Evolutionary conservation across 2,797 vertebrate genomes (phyloP), one percentile per base, ranked within the genome.

Genomic region (Urophycis tenuis): DNA sequence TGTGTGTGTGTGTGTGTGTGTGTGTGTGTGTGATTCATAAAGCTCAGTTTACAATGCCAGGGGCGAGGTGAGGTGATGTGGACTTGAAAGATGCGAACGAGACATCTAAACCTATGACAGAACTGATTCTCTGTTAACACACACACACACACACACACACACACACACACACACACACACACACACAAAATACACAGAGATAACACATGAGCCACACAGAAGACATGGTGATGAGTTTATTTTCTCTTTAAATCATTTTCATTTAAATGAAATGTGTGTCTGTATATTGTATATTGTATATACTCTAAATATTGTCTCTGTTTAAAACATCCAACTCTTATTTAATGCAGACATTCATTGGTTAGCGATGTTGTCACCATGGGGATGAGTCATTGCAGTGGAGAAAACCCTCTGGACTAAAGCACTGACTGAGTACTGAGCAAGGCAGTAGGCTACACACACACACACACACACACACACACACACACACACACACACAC

Each of bases 21-120:
- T 33, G 74, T 41, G 49, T 67, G 72, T 78, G 81, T 87, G 83
- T 88, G 83, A 87, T 88, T 85, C 81, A 88, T 82, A 83, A 84
- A 80, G 88, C 88, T 91, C 88, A 83, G 80, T 88, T 92, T 91
- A 90, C 90, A 84, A 36, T 75, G 87, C 91, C 85, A 74, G 75
- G 81, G 87, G 91, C 79, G 76, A 78, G 88, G 84, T 91, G 88
- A 91, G 85, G 88, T 91, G 84, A 89, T 89, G 79, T 82, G 85
- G 87, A 85, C 85, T 81, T 84, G 88, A 89, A 67, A 74, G 82
- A 81, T 77, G 75, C 32, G 84, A 75, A 76, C 78, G 2, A 81
- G 70, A 80, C 73, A 79, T 83, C 81, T 60, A 80, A 67, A 32
- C 17, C 19, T 22, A 80, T 78, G 84, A 85, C 77, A 1, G 1